Percentiles rank a stretch among this genome's conserved stretches.
Conservation (phyloP, 2,113 vertebrate genomes). For the Sinosuthora webbiana region DNA sequence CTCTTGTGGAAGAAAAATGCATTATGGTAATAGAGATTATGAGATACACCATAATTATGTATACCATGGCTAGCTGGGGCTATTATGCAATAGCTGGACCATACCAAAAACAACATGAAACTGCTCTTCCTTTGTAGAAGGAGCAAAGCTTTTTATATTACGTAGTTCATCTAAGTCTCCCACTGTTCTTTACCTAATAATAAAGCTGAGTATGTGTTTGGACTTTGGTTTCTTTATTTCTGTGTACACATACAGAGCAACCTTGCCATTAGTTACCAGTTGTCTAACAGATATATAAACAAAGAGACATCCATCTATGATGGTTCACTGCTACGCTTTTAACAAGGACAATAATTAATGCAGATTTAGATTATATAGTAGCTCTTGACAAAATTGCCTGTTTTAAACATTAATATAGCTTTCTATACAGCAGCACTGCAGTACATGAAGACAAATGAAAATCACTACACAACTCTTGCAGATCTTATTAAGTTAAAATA, state of each 20-base stretch:
- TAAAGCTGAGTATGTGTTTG: conserved; percentile 3
- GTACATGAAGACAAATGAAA: conserved; percentile 20
- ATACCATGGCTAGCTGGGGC: neutral
- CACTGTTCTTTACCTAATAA: neutral
- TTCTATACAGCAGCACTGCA: conserved; percentile 17
- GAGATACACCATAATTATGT: conserved; percentile 3
- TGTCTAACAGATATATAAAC: conserved; percentile 25
- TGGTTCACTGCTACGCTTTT: neutral
- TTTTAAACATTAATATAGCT: conserved; percentile 60
- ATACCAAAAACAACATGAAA: neutral
- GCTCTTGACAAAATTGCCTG: conserved; percentile 49
- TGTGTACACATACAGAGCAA: neutral
- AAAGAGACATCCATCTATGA: conserved; percentile 50
- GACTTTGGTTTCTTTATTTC: neutral
- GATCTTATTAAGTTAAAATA: conserved; percentile 57
- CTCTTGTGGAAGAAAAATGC: conserved; percentile 9
- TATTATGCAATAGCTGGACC: conserved; percentile 8
- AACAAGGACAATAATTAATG: conserved; percentile 70
- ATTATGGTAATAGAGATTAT: conserved; percentile 13
- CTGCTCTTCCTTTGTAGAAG: neutral
- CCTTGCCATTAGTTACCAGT: neutral
- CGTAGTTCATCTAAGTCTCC: conserved; percentile 33
- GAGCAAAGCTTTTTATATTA: neutral
- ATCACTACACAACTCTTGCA: neutral
- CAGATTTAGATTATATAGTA: conserved; percentile 37